Base-by-base conservation (phyloP, 2,888 invertebrate genomes). In the Drosophila phalerata region DNA sequence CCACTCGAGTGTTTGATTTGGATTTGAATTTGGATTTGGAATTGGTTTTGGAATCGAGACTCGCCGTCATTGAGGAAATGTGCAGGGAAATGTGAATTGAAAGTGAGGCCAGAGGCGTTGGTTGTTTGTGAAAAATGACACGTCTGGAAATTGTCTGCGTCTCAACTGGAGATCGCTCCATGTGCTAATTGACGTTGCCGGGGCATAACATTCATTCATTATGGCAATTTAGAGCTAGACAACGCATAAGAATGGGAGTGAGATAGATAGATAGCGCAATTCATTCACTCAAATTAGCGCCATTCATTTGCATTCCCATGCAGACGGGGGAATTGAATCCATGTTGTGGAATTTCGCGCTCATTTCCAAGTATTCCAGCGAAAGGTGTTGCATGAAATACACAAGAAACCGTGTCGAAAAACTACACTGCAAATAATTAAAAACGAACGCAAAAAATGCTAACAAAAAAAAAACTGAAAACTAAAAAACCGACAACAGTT, bases 351-450 rank as follows among this genome's bases (percentile, higher is more conserved):
- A 84, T 84, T 79, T 77, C 67, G 68, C 82, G 62, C 53, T 32
- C 34, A 61, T 60, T 78, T 86, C 69, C 55, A 64, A 70, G 78
- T 83, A 86, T 63, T 60, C 47, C 60, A 43, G 61, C 67, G 65
- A 86, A 88, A 85, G 84, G 84, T 85, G 88, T 85, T 85, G 88
- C 86, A 88, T 88, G 81, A 88, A 85, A 86, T 85, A 86, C 86
- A 80, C 65, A 62, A 76, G 84, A 85, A 88, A 85, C 64, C 84
- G 70, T 74, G 74, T 79, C 83, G 62, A 77, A 79, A 82, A 73
- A 74, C 85, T 78, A 84, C 65, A 73, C 79, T 70, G 62, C 66
- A 80, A 78, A 81, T 76, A 76, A 76, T 74, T 79, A 64, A 22
- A 22, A 19, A 19, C 19, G 19, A 19, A 19, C 19, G 19, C n/a